Percentiles rank a stretch among this genome's conserved stretches.
Conservation (phyloP, 2,113 vertebrate species). For the Haemorhous mexicanus region DNA sequence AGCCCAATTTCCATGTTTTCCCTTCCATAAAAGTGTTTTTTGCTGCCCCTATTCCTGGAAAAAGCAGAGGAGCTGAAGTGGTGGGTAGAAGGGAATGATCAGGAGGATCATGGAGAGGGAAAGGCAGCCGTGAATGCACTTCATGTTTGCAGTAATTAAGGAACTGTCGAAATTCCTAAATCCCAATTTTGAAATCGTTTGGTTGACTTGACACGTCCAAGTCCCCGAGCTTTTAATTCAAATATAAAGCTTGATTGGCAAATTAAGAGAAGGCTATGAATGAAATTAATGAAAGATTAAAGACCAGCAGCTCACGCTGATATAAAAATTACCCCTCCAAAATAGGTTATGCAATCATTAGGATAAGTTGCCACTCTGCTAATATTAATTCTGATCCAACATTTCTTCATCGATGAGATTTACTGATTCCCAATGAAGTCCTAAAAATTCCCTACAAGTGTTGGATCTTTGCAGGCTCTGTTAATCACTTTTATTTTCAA, state of each 20-base stretch:
- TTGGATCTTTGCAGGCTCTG: not conserved
- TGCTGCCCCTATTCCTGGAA: not conserved
- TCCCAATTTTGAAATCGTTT: constrained; percentile 30
- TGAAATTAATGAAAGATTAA: constrained; percentile 66
- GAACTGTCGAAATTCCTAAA: constrained; percentile 56
- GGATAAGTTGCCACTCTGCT: constrained; percentile 27
- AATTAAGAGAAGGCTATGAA: constrained; percentile 62
- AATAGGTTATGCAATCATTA: constrained; percentile 47
- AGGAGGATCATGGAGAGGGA: not conserved
- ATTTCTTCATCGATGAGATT: constrained; percentile 34
- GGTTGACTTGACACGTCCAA: constrained; percentile 41
- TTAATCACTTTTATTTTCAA: constrained; percentile 57
- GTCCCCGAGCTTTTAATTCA: constrained; percentile 57
- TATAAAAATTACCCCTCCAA: constrained; percentile 39
- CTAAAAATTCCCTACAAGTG: not conserved
- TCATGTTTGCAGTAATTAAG: constrained; percentile 32
- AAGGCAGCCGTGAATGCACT: not conserved
- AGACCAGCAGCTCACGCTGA: constrained; percentile 43
- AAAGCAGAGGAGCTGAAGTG: not conserved
- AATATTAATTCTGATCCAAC: constrained; percentile 25
- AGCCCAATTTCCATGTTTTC: not conserved
- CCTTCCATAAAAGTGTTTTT: not conserved
- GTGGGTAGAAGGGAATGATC: not conserved
- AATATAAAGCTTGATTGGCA: constrained; percentile 64
- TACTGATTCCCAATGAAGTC: not conserved